Base-by-base conservation (phyloP, 1,140 invertebrate species). In the Gryon sp. region DNA sequence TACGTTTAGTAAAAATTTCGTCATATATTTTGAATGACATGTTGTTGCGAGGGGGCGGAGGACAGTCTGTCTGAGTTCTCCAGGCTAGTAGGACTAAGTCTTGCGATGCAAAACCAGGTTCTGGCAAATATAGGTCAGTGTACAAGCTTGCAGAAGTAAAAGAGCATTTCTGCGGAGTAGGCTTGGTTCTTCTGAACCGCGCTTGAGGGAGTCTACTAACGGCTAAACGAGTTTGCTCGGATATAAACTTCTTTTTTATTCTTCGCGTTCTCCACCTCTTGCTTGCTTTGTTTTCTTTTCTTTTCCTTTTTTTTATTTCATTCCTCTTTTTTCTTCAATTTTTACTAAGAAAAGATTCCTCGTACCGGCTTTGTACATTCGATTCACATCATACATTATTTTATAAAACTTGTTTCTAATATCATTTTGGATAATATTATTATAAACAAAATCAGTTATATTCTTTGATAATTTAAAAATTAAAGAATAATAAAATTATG, bases 81-180 rank as follows among this genome's bases (percentile, higher is more conserved):
- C 46, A 69, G 78, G 80, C 78, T 83, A 84, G 81, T 83, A 63
- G 80, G 82, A 83, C 83, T 83, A 69, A 53, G 77, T 72, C 73
- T 65, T 66, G 53, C 62, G 75, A 74, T 81, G 69, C 62, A 77
- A 83, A 80, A 88, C 85, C 86, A 83, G 85, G 84, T 88, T 85
- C 81, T 74, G 73, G 55, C 74, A 84, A 87, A 89, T 88, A 87
- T 88, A 89, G 87, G 86, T 88, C 86, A 88, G 87, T 88, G 80
- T 85, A 83, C 81, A 86, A 88, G 83, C 79, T 80, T 82, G 76
- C 80, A 85, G 62, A 40, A 80, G 77, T 68, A 79, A 79, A 79
- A 76, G 73, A 80, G 79, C 69, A 81, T 77, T 70, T 78, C 62
- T 78, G 55, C 68, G 50, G 62, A 60, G 63, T 9, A 69, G 66